phyloP scores from a whole-genome alignment of 2,888 invertebrate species.

The Pammene fasciana region DNA sequence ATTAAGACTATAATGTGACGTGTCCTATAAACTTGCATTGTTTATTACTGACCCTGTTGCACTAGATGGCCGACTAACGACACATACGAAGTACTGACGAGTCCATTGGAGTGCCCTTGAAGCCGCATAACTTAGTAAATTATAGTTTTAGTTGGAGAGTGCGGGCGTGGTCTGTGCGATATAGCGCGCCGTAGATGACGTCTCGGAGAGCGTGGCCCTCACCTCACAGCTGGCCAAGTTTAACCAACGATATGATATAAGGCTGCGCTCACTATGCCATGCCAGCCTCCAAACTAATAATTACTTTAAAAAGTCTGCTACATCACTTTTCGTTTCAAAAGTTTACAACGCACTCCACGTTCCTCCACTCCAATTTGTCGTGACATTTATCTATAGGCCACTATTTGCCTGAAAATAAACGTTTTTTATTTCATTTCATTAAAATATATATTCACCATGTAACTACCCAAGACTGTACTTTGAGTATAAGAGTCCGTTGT shows the following conservation, averaged over 20 bases:
- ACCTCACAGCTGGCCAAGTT: conserved; percentile 3
- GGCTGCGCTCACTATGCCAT: conserved; percentile 22
- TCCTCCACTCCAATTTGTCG: too few relatives aligned
- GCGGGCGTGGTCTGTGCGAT: conserved; percentile 21
- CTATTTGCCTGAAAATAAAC: too few relatives aligned
- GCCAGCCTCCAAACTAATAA: background rate
- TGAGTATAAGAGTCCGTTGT: background rate
- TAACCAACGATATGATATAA: background rate
- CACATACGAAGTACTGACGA: conserved; percentile 17
- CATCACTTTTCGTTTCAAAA: background rate
- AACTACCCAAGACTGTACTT: background rate
- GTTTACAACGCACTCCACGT: background rate
- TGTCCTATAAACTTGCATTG: conserved; percentile 33
- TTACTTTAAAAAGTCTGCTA: conserved; percentile 3
- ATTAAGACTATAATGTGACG: conserved; percentile 31
- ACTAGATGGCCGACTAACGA: conserved; percentile 35
- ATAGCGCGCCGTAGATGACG: conserved; percentile 8
- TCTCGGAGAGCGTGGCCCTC: conserved; percentile 14
- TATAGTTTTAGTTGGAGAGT: conserved; percentile 38
- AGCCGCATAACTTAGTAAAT: conserved; percentile 39
- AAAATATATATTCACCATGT: background rate
- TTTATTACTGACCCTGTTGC: conserved; percentile 9
- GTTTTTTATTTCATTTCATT: too few relatives aligned
- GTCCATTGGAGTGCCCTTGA: conserved; percentile 32
- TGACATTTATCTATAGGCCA: too few relatives aligned